These are phyloP conservation scores for Gonioctena quinquepunctata DNA, from an alignment of 1,140 invertebrate species.

Conservation along the genomic window DNA sequence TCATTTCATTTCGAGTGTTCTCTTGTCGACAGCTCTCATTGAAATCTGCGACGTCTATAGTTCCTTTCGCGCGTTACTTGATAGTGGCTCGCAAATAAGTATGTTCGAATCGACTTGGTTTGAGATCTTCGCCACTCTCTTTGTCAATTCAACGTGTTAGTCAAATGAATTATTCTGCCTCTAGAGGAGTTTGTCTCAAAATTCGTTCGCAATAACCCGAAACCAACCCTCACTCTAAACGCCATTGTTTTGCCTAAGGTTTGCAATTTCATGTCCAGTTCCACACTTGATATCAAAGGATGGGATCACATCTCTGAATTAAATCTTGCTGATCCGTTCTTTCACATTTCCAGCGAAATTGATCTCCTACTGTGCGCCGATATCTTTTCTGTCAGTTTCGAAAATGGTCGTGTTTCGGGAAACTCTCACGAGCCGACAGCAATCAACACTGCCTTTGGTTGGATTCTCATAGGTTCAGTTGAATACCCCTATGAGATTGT, in stretches of 20 bases:
- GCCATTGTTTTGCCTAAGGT: neutral
- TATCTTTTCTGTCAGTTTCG: neutral
- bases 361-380: neutral
- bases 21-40: neutral
- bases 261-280: neutral
- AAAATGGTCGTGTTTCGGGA: neutral
- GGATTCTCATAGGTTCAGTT: neutral
- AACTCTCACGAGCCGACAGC: neutral
- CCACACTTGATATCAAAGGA: neutral
- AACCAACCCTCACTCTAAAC: neutral
- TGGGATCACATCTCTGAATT: neutral
- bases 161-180: neutral
- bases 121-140: neutral
- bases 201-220: neutral
- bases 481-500: neutral
- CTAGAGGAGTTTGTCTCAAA: neutral
- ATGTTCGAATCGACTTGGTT: neutral
- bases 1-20: too few relatives aligned
- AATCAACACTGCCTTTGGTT: neutral
- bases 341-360: neutral
- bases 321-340: neutral
- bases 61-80: neutral
- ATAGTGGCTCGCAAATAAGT: neutral
- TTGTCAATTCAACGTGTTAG: neutral
- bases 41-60: neutral